Evolutionary conservation across 2,888 invertebrate species (phyloP).

Genomic region (Tethea ocularis): DNA sequence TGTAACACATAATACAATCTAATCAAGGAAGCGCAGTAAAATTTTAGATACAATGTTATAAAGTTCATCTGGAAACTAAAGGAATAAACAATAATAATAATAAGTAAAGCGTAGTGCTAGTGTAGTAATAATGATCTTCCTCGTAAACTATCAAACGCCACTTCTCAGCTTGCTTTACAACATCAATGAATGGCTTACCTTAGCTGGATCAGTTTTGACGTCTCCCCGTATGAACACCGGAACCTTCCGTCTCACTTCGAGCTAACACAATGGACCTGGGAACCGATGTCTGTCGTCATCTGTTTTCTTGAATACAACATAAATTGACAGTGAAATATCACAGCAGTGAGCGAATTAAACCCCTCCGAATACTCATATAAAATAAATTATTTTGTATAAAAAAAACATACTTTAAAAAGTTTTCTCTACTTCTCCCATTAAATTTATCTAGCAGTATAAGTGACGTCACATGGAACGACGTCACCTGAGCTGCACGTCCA

Average conservation of each 20-base stretch:
- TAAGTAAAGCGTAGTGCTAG: not conserved
- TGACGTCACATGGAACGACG: constrained; percentile 22
- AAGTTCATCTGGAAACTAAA: not conserved
- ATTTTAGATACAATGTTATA: not conserved
- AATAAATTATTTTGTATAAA: not conserved
- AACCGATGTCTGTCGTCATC: not conserved
- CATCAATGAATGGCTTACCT: constrained; percentile 19
- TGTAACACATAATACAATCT: too few relatives aligned
- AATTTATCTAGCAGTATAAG: constrained; percentile 27
- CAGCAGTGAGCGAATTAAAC: not conserved
- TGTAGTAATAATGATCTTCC: not conserved
- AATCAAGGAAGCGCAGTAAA: too few relatives aligned
- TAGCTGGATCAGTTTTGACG: constrained; percentile 23
- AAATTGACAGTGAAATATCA: not conserved
- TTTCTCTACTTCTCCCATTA: constrained; percentile 14
- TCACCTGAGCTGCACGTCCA: constrained; percentile 11
- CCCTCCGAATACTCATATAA: not conserved
- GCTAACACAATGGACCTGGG: constrained; percentile 14
- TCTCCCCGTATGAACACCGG: constrained; percentile 22
- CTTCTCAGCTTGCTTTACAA: constrained; percentile 8
- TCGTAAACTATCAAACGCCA: constrained; percentile 15
- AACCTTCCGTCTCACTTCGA: constrained; percentile 22
- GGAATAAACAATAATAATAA: not conserved
- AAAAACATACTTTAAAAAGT: constrained; percentile 8
- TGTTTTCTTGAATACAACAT: not conserved